A percentile compares a stretch with the other conserved stretches of the same genome.
These are phyloP conservation scores for Mechanitis mazaeus DNA, from an alignment of 2,888 invertebrate genomes.

Conservation along the genomic window DNA sequence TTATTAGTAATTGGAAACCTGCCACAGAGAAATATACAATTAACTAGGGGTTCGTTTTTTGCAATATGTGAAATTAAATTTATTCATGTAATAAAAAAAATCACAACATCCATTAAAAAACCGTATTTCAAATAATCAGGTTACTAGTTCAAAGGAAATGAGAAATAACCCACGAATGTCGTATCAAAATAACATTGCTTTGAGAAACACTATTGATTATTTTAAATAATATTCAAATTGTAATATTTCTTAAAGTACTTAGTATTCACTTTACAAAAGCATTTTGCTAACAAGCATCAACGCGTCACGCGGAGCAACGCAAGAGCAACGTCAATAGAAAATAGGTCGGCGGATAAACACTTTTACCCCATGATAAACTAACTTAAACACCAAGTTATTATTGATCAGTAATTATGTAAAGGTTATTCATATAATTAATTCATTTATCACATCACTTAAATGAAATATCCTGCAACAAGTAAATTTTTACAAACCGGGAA, in stretches of 20 bases:
- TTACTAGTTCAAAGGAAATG: not conserved
- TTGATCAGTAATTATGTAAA: not conserved
- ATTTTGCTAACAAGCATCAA: constrained; percentile 42
- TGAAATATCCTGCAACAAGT: constrained; percentile 33
- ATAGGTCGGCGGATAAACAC: constrained; percentile 52
- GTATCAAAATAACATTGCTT: not conserved
- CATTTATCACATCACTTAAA: constrained; percentile 9
- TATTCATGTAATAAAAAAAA: not conserved
- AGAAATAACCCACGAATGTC: not conserved
- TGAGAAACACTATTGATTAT: not conserved
- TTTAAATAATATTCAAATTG: not conserved
- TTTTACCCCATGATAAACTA: constrained; percentile 6
- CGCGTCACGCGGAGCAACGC: constrained; percentile 64
- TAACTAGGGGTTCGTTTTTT: too few relatives aligned
- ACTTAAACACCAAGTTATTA: not conserved
- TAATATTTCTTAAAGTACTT: constrained; percentile 1
- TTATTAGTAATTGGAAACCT: too few relatives aligned
- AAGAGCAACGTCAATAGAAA: constrained; percentile 59
- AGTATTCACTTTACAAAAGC: constrained; percentile 10
- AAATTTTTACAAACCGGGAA: constrained; percentile 64
- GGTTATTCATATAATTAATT: not conserved
- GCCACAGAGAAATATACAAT: too few relatives aligned
- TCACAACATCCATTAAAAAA: not conserved
- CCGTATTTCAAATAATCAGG: not conserved
- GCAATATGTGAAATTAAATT: too few relatives aligned